phyloP scores from a whole-genome alignment of 2,797 vertebrate species.

The Ammospiza maritima region DNA sequence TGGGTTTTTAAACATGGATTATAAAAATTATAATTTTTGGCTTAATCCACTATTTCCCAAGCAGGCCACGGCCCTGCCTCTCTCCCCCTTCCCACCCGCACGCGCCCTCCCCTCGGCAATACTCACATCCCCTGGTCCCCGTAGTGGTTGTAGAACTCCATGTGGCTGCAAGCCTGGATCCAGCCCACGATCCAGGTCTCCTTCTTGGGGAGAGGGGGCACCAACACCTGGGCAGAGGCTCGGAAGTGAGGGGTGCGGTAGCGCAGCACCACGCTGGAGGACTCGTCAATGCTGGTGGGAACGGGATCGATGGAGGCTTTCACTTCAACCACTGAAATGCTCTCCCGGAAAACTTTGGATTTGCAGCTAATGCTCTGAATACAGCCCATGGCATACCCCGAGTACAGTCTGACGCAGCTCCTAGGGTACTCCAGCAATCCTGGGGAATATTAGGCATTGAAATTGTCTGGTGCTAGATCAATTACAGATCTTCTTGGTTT shows the following conservation, averaged over 20 bases:
- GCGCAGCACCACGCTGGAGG: constrained; percentile 94
- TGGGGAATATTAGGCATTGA: constrained; percentile 86
- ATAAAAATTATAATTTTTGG: neutral
- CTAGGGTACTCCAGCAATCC: constrained; percentile 85
- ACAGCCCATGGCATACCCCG: constrained; percentile 95
- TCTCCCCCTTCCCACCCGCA: neutral
- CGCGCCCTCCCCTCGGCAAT: neutral
- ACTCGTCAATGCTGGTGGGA: constrained; percentile 98
- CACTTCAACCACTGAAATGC: constrained; percentile 91
- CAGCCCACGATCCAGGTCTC: constrained; percentile 98
- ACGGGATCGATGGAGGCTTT: constrained; percentile 92
- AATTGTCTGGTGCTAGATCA: constrained; percentile 69
- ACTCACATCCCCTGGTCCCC: constrained; percentile 97
- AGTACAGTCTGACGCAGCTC: constrained; percentile 78
- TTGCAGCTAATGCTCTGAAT: constrained; percentile 98
- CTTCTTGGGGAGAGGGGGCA: constrained; percentile 89
- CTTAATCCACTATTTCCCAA: neutral
- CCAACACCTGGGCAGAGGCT: constrained; percentile 89
- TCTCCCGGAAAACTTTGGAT: constrained; percentile 95
- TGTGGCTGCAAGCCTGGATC: constrained; percentile 98
- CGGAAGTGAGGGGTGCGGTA: constrained; percentile 97
- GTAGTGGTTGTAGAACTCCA: constrained; percentile 98
- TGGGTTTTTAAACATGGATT: neutral
- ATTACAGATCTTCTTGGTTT: constrained; percentile 52
- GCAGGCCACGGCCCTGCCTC: neutral